Base-by-base conservation (phyloP, 2,797 vertebrate species). In the Meda fulgida region DNA sequence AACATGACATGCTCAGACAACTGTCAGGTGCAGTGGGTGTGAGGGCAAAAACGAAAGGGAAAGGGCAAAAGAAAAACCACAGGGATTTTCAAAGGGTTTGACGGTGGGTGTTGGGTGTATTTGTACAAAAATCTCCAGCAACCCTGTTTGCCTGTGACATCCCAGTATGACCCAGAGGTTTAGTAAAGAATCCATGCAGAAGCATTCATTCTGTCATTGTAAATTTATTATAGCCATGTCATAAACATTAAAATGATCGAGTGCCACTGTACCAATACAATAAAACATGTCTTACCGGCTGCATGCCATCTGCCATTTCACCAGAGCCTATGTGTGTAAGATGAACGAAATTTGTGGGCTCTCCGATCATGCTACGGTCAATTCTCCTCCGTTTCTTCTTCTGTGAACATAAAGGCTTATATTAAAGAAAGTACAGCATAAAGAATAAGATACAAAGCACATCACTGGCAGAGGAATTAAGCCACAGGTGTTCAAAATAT, bases 341-440 rank as follows among this genome's bases (percentile, higher is more conserved):
- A 89, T 97, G 96, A 14, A 96, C 90, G 5, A 96, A 96, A 90
- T 97, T 97, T 95, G 96, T 96, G n/a, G 96, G 96, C 86, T 96
- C 96, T 10, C 96, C 96, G 0, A 96, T 97, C 96, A 97, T 96
- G 88, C 91, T 94, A 77, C 96, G 93, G 85, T 97, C 96, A 1
- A 97, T 96, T 34, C 95, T 92, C 63, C 95, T 93, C 90, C 96
- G 92, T 89, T 92, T 96, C 90, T 94, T 95, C 83, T 96, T 96
- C 96, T 96, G 94, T 10, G 72, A 79, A 76, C 43, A 77, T 16
- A 80, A 26, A 78, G 21, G 67, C 18, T 65, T 84, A n/a, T 34
- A 31, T 78, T 70, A 58, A 75, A 46, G 23, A 66, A 10, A 8
- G 23, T 76, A 19, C 51, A 29, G 48, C n/a, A 75, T 51, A 63